Evolutionary conservation across 2,888 invertebrate species (phyloP), one percentile per base, ranked within the genome.

Genomic region (Chrysolina americana): DNA sequence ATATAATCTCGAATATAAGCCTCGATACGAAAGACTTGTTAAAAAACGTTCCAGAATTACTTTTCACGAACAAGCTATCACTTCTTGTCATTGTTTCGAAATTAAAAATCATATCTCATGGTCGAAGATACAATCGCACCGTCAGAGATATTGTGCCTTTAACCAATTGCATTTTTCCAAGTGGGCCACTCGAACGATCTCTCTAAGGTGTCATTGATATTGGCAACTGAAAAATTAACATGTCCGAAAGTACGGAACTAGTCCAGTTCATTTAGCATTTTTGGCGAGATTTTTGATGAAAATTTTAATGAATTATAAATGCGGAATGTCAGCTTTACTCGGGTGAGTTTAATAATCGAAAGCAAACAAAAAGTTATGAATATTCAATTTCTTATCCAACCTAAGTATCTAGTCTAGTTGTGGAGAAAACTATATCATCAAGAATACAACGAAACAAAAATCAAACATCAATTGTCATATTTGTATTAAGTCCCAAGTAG

Each of bases 91-190:
- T 59, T 59, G 59, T 17, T 59, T n/a, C 36, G 59, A 59, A 36
- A 59, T 59, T 59, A 36, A 28, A 59, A 59, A 59, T 28, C 59
- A 59, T 59, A 28, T 59, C 36, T 59, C 36, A 59, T 59, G 59
- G 59, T 36, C 59, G 8, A 10, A 59, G 59, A 59, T 59, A 59
- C 59, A n/a, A 59, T 59, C 59, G 36, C 36, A 8, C 23, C 23
- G 59, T 59, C 59, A 53, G 36, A 59, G 36, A 59, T 59, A 59
- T 59, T n/a, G 28, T 28, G 28, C 59, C 21, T 19, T 21, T 21
- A 53, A 17, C 48, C 17, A 17, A 50, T 17, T 50, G 17, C 48
- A 50, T 53, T 13, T 53, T 13, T 53, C 21, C 17, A 53, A 53
- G 53, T 53, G 53, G 53, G 21, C 21, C 21, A 53, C 11, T 13